Conservation (phyloP, 92 coral and sea anemone species). For the Epizoanthus scotinus region DNA sequence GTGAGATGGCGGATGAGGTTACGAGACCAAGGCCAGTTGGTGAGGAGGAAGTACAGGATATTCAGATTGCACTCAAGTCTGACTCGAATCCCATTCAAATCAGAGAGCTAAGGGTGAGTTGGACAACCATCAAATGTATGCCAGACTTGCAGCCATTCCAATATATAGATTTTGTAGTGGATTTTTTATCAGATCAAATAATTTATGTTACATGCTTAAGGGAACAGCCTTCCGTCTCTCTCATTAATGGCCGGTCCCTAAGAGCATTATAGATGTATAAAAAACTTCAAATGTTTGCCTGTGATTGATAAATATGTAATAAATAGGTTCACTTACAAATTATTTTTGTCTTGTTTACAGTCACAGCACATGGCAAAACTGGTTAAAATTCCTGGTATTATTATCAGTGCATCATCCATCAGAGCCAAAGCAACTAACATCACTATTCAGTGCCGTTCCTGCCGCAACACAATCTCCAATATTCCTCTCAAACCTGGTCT, state of each 20-base stretch:
- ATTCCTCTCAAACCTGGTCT: conserved; percentile 94
- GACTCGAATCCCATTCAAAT: conserved; percentile 90
- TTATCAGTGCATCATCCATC: conserved; percentile 96
- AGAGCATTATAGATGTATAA: too few species aligned
- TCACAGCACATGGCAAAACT: conserved; percentile 96
- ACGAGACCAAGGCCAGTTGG: conserved; percentile 95
- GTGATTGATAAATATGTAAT: too few species aligned
- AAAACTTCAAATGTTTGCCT: too few species aligned
- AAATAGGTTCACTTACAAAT: not conserved
- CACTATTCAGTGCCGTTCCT: conserved; percentile 94
- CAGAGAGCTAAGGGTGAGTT: conserved; percentile 79
- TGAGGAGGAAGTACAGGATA: conserved; percentile 92
- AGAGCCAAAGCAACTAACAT: conserved; percentile 97
- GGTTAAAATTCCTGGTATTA: conserved; percentile 94
- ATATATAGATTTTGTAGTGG: too few species aligned
- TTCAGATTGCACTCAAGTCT: conserved; percentile 87
- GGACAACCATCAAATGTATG: not conserved
- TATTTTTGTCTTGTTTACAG: conserved; percentile 44
- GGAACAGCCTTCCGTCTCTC: too few species aligned
- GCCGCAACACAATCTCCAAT: conserved; percentile 91
- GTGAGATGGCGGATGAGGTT: conserved; percentile 91
- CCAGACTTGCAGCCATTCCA: too few species aligned
- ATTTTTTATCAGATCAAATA: too few species aligned
- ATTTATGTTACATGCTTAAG: too few species aligned
- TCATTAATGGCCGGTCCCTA: too few species aligned